Percentiles rank a stretch among this genome's conserved stretches.
Conservation (phyloP, 2,888 invertebrate genomes). For the Leucozona laternaria region DNA sequence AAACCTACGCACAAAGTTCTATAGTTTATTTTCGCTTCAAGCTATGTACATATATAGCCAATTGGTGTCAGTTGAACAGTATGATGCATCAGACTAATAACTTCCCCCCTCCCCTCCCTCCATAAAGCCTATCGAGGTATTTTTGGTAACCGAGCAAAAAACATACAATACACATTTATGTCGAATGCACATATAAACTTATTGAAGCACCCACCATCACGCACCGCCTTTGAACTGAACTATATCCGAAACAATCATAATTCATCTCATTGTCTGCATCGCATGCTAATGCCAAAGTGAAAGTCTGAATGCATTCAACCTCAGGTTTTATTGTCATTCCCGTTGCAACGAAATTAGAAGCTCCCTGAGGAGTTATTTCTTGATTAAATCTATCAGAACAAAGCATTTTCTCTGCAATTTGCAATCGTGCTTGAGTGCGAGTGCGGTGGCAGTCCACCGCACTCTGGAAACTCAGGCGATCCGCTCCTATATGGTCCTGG, state of each 20-base stretch:
- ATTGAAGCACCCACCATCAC: neutral
- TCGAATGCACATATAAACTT: neutral
- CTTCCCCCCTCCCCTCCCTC: neutral
- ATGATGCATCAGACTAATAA: neutral
- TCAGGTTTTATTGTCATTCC: conserved; percentile 60
- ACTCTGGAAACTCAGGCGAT: conserved; percentile 3
- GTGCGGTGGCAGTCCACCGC: neutral
- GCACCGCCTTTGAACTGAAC: conserved; percentile 21
- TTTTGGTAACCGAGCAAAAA: neutral
- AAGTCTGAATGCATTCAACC: conserved; percentile 46
- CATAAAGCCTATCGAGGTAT: neutral
- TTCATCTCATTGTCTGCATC: conserved; percentile 52
- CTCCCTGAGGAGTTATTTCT: conserved; percentile 65
- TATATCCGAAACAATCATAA: conserved; percentile 42
- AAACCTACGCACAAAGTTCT: no score
- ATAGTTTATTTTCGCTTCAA: no score
- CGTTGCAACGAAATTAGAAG: conserved; percentile 41
- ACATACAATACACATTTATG: neutral
- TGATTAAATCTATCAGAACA: conserved; percentile 66
- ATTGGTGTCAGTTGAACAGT: no score
- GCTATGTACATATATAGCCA: no score
- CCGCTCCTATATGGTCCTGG: neutral
- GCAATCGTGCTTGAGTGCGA: conserved; percentile 5
- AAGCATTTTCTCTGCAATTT: conserved; percentile 36
- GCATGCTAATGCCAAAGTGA: conserved; percentile 41